Percentiles rank a stretch among this genome's conserved stretches.
These are phyloP conservation scores for Pithys albifrons DNA, from an alignment of 2,113 vertebrate species.

Conservation along the genomic window DNA sequence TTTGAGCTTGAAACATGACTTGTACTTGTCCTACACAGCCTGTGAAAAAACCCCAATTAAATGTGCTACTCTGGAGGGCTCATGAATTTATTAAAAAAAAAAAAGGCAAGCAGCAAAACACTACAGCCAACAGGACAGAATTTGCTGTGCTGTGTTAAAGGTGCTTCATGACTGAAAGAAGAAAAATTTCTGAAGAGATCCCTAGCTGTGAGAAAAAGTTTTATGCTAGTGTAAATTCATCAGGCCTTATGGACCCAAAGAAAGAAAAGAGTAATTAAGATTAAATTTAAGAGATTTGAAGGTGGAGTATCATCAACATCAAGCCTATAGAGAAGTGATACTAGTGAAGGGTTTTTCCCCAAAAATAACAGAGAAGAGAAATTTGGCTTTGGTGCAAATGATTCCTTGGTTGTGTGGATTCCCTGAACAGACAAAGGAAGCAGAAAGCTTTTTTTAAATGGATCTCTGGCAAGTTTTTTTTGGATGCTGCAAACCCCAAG, in stretches of 20 bases:
- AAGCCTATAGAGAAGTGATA: not conserved
- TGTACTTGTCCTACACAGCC: slow-evolving; percentile 11
- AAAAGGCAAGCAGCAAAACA: not conserved
- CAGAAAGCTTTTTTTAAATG: not conserved
- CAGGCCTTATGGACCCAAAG: not conserved
- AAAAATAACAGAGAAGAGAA: not conserved
- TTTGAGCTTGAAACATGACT: slow-evolving; percentile 23
- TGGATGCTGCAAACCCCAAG: not conserved
- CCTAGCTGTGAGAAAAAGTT: not conserved
- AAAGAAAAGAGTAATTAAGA: not conserved
- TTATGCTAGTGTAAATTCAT: not conserved
- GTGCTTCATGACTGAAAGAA: not conserved
- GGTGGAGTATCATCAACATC: not conserved
- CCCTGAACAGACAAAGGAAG: not conserved
- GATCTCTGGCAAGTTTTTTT: not conserved
- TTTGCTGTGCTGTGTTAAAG: not conserved
- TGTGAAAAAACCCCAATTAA: not conserved
- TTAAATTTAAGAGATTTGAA: not conserved
- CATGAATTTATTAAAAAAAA: not conserved
- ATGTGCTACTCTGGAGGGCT: not conserved
- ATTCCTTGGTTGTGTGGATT: not conserved
- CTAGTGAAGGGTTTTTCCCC: fast-evolving
- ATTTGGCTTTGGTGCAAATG: not conserved
- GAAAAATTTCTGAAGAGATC: not conserved
- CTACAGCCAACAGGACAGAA: not conserved